phyloP scores from a whole-genome alignment of 2,797 vertebrate genomes.

The Halcyon smyrnensis region DNA sequence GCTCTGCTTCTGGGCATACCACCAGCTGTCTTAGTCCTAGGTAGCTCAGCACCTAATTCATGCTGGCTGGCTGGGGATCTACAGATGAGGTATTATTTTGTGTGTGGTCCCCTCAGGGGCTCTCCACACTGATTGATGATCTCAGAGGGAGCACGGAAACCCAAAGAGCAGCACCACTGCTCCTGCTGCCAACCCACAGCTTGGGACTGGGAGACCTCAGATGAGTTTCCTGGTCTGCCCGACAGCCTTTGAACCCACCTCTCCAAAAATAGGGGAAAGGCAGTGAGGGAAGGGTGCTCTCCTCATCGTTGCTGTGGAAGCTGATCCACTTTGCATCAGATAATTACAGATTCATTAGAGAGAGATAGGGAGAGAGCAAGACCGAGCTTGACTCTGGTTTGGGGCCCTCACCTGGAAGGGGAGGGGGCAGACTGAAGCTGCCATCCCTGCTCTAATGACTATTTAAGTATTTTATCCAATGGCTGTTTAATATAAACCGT shows the following conservation, averaged over 20 bases:
- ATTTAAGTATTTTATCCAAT: constrained; percentile 32
- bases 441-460: background rate
- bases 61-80: background rate
- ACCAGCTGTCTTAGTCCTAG: background rate
- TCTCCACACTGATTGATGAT: background rate
- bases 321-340: background rate
- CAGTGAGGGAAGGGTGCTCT: background rate
- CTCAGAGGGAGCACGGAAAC: background rate
- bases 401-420: constrained; percentile 37
- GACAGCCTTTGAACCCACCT: background rate
- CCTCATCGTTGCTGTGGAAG: background rate
- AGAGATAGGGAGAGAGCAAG: constrained; percentile 34
- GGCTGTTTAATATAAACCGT: background rate
- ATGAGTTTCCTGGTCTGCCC: background rate
- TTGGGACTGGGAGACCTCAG: rapidly evolving
- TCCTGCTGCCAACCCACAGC: background rate
- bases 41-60: background rate
- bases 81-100: background rate
- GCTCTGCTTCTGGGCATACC: background rate
- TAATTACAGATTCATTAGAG: constrained; percentile 27
- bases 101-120: constrained; percentile 25
- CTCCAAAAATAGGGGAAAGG: background rate
- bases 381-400: background rate
- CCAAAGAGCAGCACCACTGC: background rate
- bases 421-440: background rate